Conservation (phyloP, 2,797 vertebrate genomes). For the Enteromius fasciolatus region DNA sequence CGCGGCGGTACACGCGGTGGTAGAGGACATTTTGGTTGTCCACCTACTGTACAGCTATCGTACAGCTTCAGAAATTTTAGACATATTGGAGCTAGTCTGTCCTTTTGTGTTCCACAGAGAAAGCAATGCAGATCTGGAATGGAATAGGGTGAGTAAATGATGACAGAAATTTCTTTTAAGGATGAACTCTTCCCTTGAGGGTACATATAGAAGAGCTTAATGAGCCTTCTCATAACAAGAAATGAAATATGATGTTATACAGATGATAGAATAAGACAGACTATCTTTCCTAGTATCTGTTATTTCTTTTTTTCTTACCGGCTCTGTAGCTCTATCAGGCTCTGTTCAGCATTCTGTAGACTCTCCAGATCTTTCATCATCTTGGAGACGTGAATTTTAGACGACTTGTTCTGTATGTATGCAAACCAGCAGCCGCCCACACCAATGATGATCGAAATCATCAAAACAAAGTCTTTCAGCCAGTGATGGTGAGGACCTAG, state of each 20-base stretch:
- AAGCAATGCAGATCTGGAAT: not conserved
- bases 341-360: conserved; percentile 91
- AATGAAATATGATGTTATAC: conserved; percentile 4
- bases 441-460: conserved; percentile 95
- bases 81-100: too few relatives aligned
- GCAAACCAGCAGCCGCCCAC: conserved; percentile 99
- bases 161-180: not conserved
- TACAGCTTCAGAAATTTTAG: not conserved
- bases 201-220: not conserved
- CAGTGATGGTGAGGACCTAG: conserved; percentile 90
- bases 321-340: conserved; percentile 91
- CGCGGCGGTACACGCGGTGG: too few relatives aligned
- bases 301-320: conserved; percentile 76
- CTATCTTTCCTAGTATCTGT: not conserved
- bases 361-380: conserved; percentile 99
- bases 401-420: conserved; percentile 95
- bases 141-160: not conserved
- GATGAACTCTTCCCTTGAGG: not conserved
- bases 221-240: conserved; percentile 6
- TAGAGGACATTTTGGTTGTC: too few relatives aligned
- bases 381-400: conserved; percentile 93
- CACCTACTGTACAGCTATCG: not conserved
- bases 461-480: conserved; percentile 97
- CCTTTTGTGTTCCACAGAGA: not conserved
- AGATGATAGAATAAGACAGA: conserved; percentile 1